Percentiles rank a stretch among this genome's conserved stretches.
phyloP scores from a whole-genome alignment of 2,888 invertebrate species.

The Emmelina monodactyla region DNA sequence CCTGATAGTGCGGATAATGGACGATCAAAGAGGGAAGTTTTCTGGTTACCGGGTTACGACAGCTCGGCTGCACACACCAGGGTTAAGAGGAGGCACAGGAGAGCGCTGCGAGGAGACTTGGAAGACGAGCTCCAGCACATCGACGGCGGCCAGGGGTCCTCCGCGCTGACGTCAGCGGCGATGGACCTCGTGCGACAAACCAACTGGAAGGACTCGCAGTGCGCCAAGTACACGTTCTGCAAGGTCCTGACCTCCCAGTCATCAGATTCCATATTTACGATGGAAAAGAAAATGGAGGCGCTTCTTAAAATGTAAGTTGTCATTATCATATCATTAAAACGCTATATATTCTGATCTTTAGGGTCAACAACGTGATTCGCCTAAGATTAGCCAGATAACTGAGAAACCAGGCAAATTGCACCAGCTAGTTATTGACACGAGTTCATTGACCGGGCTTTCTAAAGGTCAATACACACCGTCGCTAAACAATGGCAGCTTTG shows the following conservation, averaged over 20 bases:
- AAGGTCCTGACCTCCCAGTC: conserved; percentile 75
- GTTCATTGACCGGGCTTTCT: conserved; percentile 5
- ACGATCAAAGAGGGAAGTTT: conserved; percentile 39
- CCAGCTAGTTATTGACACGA: too few relatives aligned
- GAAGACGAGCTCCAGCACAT: conserved; percentile 50
- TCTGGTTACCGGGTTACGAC: conserved; percentile 29
- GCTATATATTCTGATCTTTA: too few relatives aligned
- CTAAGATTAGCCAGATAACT: too few relatives aligned
- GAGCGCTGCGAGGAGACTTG: conserved; percentile 41
- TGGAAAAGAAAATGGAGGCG: conserved; percentile 84
- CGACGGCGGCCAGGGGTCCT: conserved; percentile 28
- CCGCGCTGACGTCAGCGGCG: conserved; percentile 45
- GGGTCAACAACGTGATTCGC: too few relatives aligned
- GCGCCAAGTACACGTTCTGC: conserved; percentile 80
- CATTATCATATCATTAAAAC: too few relatives aligned
- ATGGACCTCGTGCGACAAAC: conserved; percentile 56
- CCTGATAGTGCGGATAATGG: conserved; percentile 35
- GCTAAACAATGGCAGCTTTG: background rate
- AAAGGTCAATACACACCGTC: conserved; percentile 4
- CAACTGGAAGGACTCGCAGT: conserved; percentile 79
- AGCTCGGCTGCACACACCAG: conserved; percentile 23
- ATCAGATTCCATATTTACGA: conserved; percentile 73
- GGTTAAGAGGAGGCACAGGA: conserved; percentile 32
- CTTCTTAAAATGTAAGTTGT: conserved; percentile 79
- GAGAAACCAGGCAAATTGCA: too few relatives aligned